Evolutionary conservation across 2,888 invertebrate genomes (phyloP).

Genomic region (Malthinus seriepunctatus): DNA sequence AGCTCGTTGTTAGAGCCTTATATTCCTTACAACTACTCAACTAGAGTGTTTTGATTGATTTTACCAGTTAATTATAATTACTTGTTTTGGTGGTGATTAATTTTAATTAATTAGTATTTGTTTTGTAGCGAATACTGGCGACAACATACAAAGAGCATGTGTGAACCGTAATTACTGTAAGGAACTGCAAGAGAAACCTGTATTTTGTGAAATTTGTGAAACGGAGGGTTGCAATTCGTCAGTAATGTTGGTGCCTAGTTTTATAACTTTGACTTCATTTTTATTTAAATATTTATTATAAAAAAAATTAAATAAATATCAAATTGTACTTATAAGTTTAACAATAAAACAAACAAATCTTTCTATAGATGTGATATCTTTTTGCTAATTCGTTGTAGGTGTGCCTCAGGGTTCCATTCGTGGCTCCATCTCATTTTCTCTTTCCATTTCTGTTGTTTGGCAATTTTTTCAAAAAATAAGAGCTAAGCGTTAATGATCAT

Average conservation of each 20-base stretch:
- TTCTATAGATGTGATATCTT: no score
- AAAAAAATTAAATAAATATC: not conserved
- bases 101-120: not conserved
- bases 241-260: not conserved
- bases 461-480: no score
- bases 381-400: no score
- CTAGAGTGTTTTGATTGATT: not conserved
- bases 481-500: no score
- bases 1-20: no score
- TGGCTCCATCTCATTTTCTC: no score
- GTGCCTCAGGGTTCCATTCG: no score
- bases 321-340: not conserved
- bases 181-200: not conserved
- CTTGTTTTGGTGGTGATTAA: no score
- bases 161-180: constrained; percentile 1
- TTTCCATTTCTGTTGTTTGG: no score
- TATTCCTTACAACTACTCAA: no score
- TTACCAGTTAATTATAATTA: not conserved
- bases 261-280: constrained; percentile 1
- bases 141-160: constrained; percentile 6
- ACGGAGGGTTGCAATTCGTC: constrained; percentile 7
- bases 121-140: not conserved
- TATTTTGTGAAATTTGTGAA: constrained; percentile 1
- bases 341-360: no score
- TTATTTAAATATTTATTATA: constrained; percentile 1